Percentiles rank a stretch among this genome's conserved stretches.
phyloP scores from a whole-genome alignment of 35 echinoderm and acorn worm species.

The Apostichopus californicus region DNA sequence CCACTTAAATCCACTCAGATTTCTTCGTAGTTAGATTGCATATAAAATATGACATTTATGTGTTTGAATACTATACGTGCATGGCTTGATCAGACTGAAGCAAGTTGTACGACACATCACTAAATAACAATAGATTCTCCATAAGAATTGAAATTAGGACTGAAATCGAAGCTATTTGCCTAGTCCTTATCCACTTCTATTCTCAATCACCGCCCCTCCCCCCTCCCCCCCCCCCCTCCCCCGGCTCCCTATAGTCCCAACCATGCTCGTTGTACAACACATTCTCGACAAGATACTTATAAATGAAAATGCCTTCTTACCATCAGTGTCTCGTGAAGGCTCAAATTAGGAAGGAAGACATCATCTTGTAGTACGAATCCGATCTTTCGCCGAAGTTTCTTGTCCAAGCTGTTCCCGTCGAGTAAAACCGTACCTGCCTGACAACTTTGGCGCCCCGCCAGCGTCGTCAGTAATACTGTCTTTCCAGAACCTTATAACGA shows the following conservation, averaged over 20 bases:
- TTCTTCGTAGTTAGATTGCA: too few species aligned
- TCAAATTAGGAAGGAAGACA: slow-evolving; percentile 76
- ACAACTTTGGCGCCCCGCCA: slow-evolving; percentile 56
- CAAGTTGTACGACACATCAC: too few species aligned
- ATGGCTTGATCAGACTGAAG: too few species aligned
- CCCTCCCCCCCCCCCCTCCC: too few species aligned
- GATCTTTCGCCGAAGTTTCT: slow-evolving; percentile 67
- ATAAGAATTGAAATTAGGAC: too few species aligned
- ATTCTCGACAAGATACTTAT: background rate
- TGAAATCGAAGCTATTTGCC: too few species aligned
- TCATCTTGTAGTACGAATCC: slow-evolving; percentile 84
- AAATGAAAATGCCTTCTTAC: slow-evolving; percentile 30
- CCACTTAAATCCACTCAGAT: too few species aligned
- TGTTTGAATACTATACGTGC: too few species aligned
- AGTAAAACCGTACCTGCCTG: slow-evolving; percentile 49
- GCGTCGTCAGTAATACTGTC: slow-evolving; percentile 60
- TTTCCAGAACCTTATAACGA: slow-evolving; percentile 70
- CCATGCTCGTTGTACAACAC: background rate
- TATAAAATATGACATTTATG: too few species aligned
- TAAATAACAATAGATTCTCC: too few species aligned
- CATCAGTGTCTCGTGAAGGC: slow-evolving; percentile 70
- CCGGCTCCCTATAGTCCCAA: too few species aligned
- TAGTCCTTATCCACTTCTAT: background rate
- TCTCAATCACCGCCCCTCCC: background rate
- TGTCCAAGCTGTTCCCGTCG: slow-evolving; percentile 53